phyloP scores from a whole-genome alignment of 1,140 invertebrate genomes.

The Caerostris extrusa region DNA sequence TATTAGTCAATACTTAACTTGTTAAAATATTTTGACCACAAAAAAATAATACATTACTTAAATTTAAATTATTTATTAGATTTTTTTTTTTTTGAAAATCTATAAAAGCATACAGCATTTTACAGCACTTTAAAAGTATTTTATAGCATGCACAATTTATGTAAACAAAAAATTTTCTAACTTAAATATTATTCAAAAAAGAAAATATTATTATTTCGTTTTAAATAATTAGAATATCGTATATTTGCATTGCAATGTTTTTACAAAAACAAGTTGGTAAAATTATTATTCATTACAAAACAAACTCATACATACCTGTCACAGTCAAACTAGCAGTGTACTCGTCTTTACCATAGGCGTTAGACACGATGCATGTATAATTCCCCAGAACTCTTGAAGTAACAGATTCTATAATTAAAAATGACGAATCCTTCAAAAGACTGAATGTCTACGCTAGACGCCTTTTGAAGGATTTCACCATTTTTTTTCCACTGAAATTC shows the following conservation, averaged over 20 bases:
- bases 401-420: conserved; percentile 72
- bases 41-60: not conserved
- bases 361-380: conserved; percentile 84
- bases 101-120: too few relatives aligned
- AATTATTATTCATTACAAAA: too few relatives aligned
- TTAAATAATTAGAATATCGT: not conserved
- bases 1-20: too few relatives aligned
- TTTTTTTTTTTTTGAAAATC: too few relatives aligned
- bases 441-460: conserved; percentile 48
- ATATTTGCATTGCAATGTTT: too few relatives aligned
- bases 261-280: too few relatives aligned
- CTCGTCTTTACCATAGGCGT: conserved; percentile 85
- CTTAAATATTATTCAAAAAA: not conserved
- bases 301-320: conserved; percentile 84
- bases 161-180: not conserved
- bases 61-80: not conserved
- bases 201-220: too few relatives aligned
- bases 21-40: too few relatives aligned
- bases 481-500: conserved; percentile 74
- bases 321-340: conserved; percentile 86
- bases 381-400: conserved; percentile 77
- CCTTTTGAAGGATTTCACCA: not conserved
- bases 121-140: too few relatives aligned
- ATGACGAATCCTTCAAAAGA: conserved; percentile 41
- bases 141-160: not conserved